Evolutionary conservation across 1,140 invertebrate genomes (phyloP).

Genomic region (Leptinotarsa lineolata): DNA sequence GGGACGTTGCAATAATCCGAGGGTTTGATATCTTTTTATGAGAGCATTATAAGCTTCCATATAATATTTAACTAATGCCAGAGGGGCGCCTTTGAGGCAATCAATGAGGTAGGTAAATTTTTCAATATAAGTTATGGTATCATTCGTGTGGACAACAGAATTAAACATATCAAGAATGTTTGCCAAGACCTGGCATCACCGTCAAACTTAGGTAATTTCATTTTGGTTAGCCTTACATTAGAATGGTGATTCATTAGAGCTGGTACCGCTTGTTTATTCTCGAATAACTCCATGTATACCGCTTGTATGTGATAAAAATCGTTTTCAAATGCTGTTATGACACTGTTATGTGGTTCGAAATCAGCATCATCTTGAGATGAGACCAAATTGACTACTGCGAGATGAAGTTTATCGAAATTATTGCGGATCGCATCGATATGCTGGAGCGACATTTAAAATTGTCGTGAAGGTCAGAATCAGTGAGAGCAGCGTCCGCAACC

Average conservation of each 20-base stretch:
- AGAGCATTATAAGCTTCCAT: neutral
- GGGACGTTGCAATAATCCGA: neutral
- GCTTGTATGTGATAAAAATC: neutral
- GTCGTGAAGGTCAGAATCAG: neutral
- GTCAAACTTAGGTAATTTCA: neutral
- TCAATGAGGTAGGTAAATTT: neutral
- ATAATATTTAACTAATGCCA: slow-evolving; percentile 10
- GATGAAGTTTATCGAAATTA: neutral
- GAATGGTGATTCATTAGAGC: neutral
- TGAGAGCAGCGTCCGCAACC: neutral
- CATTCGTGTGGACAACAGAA: neutral
- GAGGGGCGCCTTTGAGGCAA: neutral
- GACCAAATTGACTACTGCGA: neutral
- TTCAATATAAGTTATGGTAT: neutral
- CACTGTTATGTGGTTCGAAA: neutral
- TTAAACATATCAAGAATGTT: slow-evolving; percentile 8
- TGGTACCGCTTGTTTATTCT: neutral
- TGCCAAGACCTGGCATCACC: neutral
- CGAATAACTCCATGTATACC: neutral
- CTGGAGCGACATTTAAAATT: slow-evolving; percentile 5
- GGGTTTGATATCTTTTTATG: neutral
- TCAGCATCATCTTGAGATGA: neutral
- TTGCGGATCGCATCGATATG: neutral
- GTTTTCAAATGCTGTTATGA: neutral
- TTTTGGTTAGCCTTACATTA: neutral